phyloP scores from a whole-genome alignment of 2,888 invertebrate species.

The Parthenolecanium corni region DNA sequence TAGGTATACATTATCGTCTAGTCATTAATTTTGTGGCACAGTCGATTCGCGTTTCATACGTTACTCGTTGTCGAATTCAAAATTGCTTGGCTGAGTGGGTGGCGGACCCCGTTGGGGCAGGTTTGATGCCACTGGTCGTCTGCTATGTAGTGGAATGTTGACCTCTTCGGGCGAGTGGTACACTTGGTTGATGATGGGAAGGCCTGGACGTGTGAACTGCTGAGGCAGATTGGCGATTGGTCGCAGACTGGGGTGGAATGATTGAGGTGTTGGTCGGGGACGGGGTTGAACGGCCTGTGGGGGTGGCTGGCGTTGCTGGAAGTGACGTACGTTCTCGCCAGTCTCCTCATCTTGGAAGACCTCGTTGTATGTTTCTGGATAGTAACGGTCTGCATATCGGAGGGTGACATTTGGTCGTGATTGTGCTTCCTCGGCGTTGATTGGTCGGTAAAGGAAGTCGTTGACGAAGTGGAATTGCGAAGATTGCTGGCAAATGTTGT shows the following conservation, averaged over 20 bases:
- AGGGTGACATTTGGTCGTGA: conserved; percentile 66
- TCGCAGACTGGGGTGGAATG: conserved; percentile 35
- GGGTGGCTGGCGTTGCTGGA: conserved; percentile 26
- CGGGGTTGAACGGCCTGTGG: conserved; percentile 30
- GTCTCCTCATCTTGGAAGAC: conserved; percentile 46
- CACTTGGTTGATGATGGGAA: conserved; percentile 47
- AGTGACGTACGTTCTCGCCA: conserved; percentile 29
- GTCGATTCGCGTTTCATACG: neutral
- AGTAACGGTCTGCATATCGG: conserved; percentile 71
- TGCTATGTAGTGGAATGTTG: conserved; percentile 70
- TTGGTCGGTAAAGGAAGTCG: conserved; percentile 78
- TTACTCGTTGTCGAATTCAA: conserved; percentile 19
- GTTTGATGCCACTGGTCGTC: conserved; percentile 46
- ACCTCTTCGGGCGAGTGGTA: conserved; percentile 78
- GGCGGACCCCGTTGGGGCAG: conserved; percentile 3
- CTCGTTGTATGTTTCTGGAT: conserved; percentile 65
- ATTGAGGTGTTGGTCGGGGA: conserved; percentile 35
- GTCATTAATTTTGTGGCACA: conserved; percentile 5
- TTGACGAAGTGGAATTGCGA: conserved; percentile 85
- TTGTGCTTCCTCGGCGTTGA: conserved; percentile 71
- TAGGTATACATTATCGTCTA: no score
- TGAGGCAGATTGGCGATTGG: conserved; percentile 37
- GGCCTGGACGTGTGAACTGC: conserved; percentile 40
- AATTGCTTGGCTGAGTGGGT: conserved; percentile 9
- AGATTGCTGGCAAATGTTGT: conserved; percentile 79